These are phyloP conservation scores for Chlorops oryzae DNA, from an alignment of 1,140 invertebrate species.

Conservation along the genomic window DNA sequence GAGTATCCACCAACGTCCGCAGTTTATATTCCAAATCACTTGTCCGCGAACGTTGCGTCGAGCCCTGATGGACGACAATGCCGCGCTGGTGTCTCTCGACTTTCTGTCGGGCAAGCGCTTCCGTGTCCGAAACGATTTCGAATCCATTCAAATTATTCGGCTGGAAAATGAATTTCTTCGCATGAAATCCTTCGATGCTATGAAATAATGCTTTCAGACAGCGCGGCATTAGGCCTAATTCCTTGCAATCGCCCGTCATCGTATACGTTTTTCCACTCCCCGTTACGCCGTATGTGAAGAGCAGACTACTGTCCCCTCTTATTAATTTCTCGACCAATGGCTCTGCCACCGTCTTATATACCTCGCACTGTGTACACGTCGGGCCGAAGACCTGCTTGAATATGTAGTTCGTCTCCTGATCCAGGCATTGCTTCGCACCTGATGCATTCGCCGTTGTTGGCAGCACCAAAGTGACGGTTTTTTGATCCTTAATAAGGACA, in stretches of 20 bases:
- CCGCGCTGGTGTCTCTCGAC: conserved; percentile 11
- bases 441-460: conserved; percentile 57
- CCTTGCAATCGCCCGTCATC: conserved; percentile 67
- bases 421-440: conserved; percentile 53
- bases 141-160: conserved; percentile 88
- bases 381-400: conserved; percentile 79
- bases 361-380: conserved; percentile 64
- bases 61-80: conserved; percentile 54
- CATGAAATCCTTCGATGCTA: conserved; percentile 66
- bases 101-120: conserved; percentile 72
- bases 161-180: conserved; percentile 76
- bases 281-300: conserved; percentile 92
- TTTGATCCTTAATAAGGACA: conserved; percentile 63
- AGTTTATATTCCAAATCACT: conserved; percentile 25
- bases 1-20: conserved; percentile 48
- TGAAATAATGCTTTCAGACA: conserved; percentile 87
- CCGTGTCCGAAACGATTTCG: conserved; percentile 77
- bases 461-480: conserved; percentile 54
- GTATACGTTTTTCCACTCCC: conserved; percentile 92
- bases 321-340: conserved; percentile 75
- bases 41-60: too few species aligned
- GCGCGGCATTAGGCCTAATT: conserved; percentile 77
- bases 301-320: conserved; percentile 72
- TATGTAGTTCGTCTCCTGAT: conserved; percentile 63
- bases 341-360: conserved; percentile 71